Base-by-base conservation (phyloP, 2,888 invertebrate genomes). In the Plebejus argus region DNA sequence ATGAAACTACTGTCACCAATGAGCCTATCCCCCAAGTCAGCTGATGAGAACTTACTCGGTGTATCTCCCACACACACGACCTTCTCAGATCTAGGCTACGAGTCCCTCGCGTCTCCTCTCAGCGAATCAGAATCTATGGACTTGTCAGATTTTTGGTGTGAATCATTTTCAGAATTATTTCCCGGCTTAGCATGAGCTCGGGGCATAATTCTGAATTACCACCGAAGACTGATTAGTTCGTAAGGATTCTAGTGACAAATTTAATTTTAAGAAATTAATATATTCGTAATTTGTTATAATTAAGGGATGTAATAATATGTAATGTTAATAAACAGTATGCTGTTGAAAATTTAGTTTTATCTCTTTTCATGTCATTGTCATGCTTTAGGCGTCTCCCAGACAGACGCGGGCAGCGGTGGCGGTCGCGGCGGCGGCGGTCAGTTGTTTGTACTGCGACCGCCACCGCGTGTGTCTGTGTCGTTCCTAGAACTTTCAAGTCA, bases 141-240 rank as follows among this genome's bases (percentile, higher is more conserved):
- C 85, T 86, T 94, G 80, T 91, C 96, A 85, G 96, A 97, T 86
- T 94, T 96, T 84, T 97, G 97, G 96, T 96, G 96, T 85, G 96
- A 96, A 85, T 96, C 96, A 83, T 96, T 97, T 84, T 96, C 96
- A 80, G 97, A 97, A 90, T 90, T 97, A 82, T 97, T 97, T 90
- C 97, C 97, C 58, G 95, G 95, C 80, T 91, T 97, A 85, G 95
- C 96, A 77, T 97, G 28, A 49, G 49, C 53, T 53, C 3, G 94
- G 80, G 81, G 81, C 81, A 81, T 80, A 84, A 82, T 85, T 88
- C 87, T 88, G 89, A 80, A 85, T 82, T 81, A 86, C 86, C 91
- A 86, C 91, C 91, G 89, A 92, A 93, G 93, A 94, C 93, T 94
- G 93, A 93, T 84, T 93, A 92, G 91, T 88, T 88, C 79, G 82